A percentile compares a stretch with the other conserved stretches of the same genome.
Evolutionary conservation across 2,797 vertebrate genomes (phyloP).

Genomic region (Tenualosa ilisha): DNA sequence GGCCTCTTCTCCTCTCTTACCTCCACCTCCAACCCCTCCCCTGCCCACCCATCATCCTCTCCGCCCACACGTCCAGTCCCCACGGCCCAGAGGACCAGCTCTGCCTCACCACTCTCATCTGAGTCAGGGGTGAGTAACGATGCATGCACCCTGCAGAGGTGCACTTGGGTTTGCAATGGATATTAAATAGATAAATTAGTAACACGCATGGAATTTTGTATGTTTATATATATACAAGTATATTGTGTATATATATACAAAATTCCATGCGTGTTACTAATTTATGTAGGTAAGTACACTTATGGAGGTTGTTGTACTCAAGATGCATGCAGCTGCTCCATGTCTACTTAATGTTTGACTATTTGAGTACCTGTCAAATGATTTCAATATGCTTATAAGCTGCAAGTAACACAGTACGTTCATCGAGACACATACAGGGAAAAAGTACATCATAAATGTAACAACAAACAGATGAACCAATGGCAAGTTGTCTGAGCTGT

Average conservation of each 20-base stretch:
- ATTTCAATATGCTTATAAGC: neutral
- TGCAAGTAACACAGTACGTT: neutral
- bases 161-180: too few species aligned
- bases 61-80: neutral
- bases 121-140: too few species aligned
- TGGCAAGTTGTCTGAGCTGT: neutral
- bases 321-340: neutral
- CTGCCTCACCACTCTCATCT: neutral
- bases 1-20: neutral
- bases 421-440: neutral
- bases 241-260: too few species aligned
- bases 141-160: too few species aligned
- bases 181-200: too few species aligned
- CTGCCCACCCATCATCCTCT: neutral
- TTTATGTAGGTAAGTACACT: too few species aligned
- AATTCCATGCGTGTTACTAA: too few species aligned
- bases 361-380: neutral
- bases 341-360: neutral
- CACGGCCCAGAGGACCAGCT: neutral
- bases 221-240: too few species aligned
- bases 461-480: neutral
- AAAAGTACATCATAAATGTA: neutral
- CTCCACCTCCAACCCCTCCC: neutral
- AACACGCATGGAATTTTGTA: too few species aligned
- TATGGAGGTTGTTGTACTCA: too few species aligned